These are phyloP conservation scores for Chlorodrepanis virens DNA, from an alignment of 2,113 vertebrate species.

Conservation along the genomic window DNA sequence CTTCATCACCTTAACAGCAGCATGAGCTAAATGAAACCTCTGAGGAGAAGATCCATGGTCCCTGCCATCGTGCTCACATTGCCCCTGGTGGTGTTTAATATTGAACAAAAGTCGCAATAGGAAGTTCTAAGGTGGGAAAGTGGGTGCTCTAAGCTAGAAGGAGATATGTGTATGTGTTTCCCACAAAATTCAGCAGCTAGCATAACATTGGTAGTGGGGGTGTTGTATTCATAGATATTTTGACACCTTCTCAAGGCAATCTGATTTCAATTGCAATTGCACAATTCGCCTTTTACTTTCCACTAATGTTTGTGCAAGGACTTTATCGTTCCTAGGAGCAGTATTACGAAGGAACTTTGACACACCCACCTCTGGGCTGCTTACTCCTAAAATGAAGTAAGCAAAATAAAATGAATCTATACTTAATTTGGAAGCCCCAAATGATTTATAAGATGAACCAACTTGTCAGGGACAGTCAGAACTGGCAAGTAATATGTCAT, in stretches of 20 bases:
- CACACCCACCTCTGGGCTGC: background rate
- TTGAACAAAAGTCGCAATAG: background rate
- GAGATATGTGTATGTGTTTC: background rate
- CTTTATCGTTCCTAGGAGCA: background rate
- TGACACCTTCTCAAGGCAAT: background rate
- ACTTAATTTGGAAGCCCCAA: background rate
- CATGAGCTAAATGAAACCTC: background rate
- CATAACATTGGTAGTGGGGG: background rate
- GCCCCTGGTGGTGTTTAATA: background rate
- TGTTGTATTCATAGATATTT: background rate
- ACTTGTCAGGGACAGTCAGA: background rate
- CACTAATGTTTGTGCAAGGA: background rate
- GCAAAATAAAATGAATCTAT: background rate
- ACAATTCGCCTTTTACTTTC: background rate
- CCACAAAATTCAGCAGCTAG: background rate
- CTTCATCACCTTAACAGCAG: background rate
- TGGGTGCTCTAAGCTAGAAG: background rate
- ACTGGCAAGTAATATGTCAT: background rate
- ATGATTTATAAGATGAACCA: background rate
- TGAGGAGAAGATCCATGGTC: background rate
- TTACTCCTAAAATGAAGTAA: background rate
- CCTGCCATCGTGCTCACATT: background rate
- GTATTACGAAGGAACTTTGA: background rate
- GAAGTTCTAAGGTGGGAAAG: background rate
- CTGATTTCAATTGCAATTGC: conserved; percentile 15